phyloP scores from a whole-genome alignment of 1,140 invertebrate species.

The Ceratina australensis region DNA sequence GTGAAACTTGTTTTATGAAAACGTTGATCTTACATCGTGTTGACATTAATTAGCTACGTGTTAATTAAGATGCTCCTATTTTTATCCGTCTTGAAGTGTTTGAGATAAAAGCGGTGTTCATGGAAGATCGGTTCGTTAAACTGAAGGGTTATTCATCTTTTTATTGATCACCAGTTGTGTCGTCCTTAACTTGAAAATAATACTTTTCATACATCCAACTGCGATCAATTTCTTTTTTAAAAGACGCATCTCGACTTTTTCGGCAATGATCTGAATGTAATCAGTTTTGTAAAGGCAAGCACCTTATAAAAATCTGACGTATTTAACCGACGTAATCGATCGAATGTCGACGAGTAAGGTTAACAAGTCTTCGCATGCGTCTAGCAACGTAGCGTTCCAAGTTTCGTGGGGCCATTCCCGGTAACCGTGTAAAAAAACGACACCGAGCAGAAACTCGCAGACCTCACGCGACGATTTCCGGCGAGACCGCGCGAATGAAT shows the following conservation, averaged over 20 bases:
- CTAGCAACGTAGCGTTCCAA: not conserved
- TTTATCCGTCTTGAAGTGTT: not conserved
- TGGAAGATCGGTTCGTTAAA: not conserved
- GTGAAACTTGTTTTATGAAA: not conserved
- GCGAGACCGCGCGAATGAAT: constrained; percentile 36
- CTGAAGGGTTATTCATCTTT: not conserved
- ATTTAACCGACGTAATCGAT: constrained; percentile 7
- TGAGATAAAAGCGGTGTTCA: not conserved
- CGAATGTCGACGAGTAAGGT: not conserved
- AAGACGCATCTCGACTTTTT: too few relatives aligned
- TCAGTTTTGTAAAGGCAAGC: not conserved
- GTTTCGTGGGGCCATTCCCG: not conserved
- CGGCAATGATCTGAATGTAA: not conserved
- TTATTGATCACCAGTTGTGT: not conserved
- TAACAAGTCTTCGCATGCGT: not conserved
- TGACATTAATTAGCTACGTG: constrained; percentile 7
- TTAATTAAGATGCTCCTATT: not conserved
- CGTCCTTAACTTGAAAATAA: too few relatives aligned
- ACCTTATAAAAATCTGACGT: not conserved
- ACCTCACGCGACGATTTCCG: constrained; percentile 42
- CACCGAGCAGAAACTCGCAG: not conserved
- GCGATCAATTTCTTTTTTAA: too few relatives aligned
- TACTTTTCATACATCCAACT: too few relatives aligned
- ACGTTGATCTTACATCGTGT: not conserved
- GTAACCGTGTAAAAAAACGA: not conserved